Evolutionary conservation across 1,140 invertebrate genomes (phyloP).

Genomic region (Pomacea maculata): DNA sequence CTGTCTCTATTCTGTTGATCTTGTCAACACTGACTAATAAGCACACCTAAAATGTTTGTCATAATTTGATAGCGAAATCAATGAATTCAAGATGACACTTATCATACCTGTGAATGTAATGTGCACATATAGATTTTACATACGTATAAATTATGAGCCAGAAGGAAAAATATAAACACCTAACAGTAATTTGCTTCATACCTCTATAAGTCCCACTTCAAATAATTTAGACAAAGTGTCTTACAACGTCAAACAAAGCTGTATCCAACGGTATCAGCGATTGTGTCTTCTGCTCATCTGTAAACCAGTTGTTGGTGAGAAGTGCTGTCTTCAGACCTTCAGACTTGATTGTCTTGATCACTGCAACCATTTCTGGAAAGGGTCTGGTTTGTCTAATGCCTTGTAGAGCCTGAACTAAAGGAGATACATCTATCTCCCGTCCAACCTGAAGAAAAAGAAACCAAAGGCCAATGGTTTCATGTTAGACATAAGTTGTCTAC

Average conservation of each 20-base stretch:
- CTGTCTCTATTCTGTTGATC: neutral
- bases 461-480: neutral
- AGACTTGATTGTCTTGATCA: slow-evolving; percentile 56
- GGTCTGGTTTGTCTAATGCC: slow-evolving; percentile 28
- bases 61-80: no score
- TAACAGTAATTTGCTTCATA: neutral
- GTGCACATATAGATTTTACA: no score
- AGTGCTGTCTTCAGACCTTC: slow-evolving; percentile 65
- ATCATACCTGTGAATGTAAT: no score
- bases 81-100: no score
- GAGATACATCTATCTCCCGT: slow-evolving; percentile 45
- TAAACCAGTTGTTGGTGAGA: slow-evolving; percentile 67
- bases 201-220: neutral
- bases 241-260: slow-evolving; percentile 60
- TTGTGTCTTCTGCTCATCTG: slow-evolving; percentile 30
- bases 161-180: neutral
- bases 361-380: slow-evolving; percentile 60
- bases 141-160: no score
- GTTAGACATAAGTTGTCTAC: neutral
- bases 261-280: slow-evolving; percentile 45
- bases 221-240: neutral
- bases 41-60: neutral
- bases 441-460: slow-evolving; percentile 41
- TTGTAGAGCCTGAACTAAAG: slow-evolving; percentile 32
- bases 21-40: neutral